Evolutionary conservation across 1,140 invertebrate genomes (phyloP), one percentile per base, ranked within the genome.

Genomic region (Euura saliciscinereae): DNA sequence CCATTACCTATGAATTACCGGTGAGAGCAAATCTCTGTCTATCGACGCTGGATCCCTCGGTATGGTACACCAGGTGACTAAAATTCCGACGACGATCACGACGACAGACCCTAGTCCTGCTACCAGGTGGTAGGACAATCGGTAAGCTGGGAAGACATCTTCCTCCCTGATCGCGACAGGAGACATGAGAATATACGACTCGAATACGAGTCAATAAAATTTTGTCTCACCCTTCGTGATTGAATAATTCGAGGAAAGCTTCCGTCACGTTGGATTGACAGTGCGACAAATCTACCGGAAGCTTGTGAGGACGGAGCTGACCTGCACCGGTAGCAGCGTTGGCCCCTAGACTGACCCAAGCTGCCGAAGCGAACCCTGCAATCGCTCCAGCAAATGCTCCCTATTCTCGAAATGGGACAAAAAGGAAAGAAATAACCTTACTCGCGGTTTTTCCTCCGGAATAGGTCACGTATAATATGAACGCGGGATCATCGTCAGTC

Each of bases 41-140:
- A 93, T 79, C 4, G 81, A 84, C 10, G 86, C 82, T 5, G 90
- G 85, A 83, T 92, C 86, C n/a, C 84, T 86, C 3, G 88, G 84
- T 65, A 93, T 92, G 44, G 93, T 94, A n/a, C 93, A 65, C 76
- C 91, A 90, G 71, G 92, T 93, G 4, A 93, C 90, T 10, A 93
- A 75, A 3, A 90, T 83, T 3, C 94, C 94, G 2, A 94, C 89
- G 2, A 91, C 73, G 28, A 95, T 80, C 0, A 93, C 91, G 0
- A 90, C 88, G 2, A 88, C 71, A 7, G 89, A 87, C 4, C 92
- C 93, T 44, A 92, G 80, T 2, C 92, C 92, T 69, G 94, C 92
- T 79, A 95, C 94, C 92, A 95, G 94, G 78, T 93, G 91, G 79
- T 93, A 94, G 2, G 93, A 93, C 43, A 94, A 78, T 13, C 91